A percentile compares a stretch with the other conserved stretches of the same genome.
These are phyloP conservation scores for Drosophila rubida DNA, from an alignment of 2,888 invertebrate species.

Conservation along the genomic window DNA sequence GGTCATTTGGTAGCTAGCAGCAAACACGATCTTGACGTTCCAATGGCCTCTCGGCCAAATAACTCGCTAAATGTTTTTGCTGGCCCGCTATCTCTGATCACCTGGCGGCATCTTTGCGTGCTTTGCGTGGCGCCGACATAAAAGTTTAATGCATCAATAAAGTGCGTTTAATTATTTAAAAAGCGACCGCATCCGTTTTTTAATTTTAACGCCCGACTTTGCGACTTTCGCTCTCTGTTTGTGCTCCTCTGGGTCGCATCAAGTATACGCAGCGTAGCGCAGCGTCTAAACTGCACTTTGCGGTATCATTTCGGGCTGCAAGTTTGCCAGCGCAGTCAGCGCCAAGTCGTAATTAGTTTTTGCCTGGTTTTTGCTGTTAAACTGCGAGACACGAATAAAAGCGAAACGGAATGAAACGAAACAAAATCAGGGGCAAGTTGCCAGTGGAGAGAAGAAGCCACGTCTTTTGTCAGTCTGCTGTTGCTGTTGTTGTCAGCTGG, in stretches of 20 bases:
- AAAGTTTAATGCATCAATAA: slow-evolving; percentile 62
- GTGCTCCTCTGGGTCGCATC: slow-evolving; percentile 14
- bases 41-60: slow-evolving; percentile 24
- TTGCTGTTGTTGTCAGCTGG: slow-evolving; percentile 44
- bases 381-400: slow-evolving; percentile 48
- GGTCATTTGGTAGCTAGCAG: slow-evolving; percentile 14
- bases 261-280: slow-evolving; percentile 31
- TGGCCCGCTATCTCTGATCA: slow-evolving; percentile 37
- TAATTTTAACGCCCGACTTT: slow-evolving; percentile 53
- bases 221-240: slow-evolving; percentile 34
- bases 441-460: slow-evolving; percentile 19
- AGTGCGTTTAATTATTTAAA: slow-evolving; percentile 66
- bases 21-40: slow-evolving; percentile 43
- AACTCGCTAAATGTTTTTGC: slow-evolving; percentile 55
- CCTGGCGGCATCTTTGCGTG: slow-evolving; percentile 20
- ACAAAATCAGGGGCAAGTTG: slow-evolving; percentile 40
- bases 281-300: slow-evolving; percentile 73
- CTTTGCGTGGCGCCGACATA: slow-evolving; percentile 33
- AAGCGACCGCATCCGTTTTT: slow-evolving; percentile 45
- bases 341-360: slow-evolving; percentile 76
- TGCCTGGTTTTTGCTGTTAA: slow-evolving; percentile 63
- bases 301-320: slow-evolving; percentile 67
- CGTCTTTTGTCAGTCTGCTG: slow-evolving; percentile 71
- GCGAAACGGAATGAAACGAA: slow-evolving; percentile 19
- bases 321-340: slow-evolving; percentile 30